A percentile compares a stretch with the other conserved stretches of the same genome.
Conservation (phyloP, 2,888 invertebrate species). For the Cataglyphis cursor region DNA sequence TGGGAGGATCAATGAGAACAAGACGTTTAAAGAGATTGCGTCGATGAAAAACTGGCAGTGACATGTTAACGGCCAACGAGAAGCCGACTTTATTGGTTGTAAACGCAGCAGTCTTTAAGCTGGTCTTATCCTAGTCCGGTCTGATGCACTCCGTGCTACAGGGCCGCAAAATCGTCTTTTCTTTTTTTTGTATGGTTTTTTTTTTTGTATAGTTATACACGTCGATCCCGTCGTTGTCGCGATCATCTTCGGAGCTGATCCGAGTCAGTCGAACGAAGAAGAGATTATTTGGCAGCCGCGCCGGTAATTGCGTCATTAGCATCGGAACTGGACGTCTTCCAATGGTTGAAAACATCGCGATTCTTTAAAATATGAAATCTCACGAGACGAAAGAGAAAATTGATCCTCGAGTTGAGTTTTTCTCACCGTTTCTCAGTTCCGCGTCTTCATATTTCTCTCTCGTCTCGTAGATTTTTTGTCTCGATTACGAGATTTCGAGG, state of each 20-base stretch:
- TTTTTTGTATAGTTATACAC: background rate
- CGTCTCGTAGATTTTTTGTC: background rate
- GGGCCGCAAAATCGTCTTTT: constrained; percentile 45
- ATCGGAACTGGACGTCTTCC: background rate
- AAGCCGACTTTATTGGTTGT: constrained; percentile 85
- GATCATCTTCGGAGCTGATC: constrained; percentile 8
- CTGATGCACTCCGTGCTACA: constrained; percentile 63
- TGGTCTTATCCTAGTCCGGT: constrained; percentile 78
- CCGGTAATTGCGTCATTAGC: constrained; percentile 19
- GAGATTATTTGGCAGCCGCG: background rate
- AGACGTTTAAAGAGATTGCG: constrained; percentile 66
- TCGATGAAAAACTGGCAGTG: constrained; percentile 84
- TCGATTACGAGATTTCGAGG: constrained; percentile 48
- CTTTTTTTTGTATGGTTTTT: background rate
- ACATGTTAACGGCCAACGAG: constrained; percentile 85
- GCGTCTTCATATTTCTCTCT: constrained; percentile 14
- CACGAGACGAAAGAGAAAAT: background rate
- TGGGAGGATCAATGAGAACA: background rate
- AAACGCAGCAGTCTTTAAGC: constrained; percentile 84
- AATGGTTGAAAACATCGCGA: background rate
- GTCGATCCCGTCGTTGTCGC: background rate
- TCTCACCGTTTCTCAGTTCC: constrained; percentile 35
- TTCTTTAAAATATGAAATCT: background rate
- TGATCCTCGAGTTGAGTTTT: constrained; percentile 10
- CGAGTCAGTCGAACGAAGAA: constrained; percentile 23